A percentile compares a stretch with the other conserved stretches of the same genome.
Evolutionary conservation across 2,113 vertebrate species (phyloP).

Genomic region (Bungarus multicinctus): DNA sequence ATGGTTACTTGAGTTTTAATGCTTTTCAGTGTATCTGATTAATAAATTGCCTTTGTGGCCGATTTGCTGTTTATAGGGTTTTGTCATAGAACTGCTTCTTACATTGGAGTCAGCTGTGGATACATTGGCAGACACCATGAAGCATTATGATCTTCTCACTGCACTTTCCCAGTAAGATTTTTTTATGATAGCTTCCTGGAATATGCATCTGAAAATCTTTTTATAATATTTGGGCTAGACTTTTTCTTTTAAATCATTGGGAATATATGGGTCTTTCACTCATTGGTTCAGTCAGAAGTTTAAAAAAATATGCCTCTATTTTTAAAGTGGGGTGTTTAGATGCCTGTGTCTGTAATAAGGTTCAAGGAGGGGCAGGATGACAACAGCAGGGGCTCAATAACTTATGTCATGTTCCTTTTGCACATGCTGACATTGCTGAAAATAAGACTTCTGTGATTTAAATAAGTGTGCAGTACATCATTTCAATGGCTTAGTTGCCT

Average conservation of each 20-base stretch:
- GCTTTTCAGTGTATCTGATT: neutral
- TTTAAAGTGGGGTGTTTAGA: neutral
- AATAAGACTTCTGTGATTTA: neutral
- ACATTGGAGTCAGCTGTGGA: slow-evolving; percentile 96
- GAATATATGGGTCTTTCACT: neutral
- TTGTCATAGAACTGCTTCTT: slow-evolving; percentile 96
- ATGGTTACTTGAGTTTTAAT: neutral
- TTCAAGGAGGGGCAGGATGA: neutral
- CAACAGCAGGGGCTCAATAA: neutral
- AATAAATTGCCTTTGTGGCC: neutral
- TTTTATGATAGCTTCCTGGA: neutral
- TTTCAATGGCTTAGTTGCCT: neutral
- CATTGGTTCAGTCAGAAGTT: neutral
- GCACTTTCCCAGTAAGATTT: slow-evolving; percentile 91
- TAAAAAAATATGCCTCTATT: neutral
- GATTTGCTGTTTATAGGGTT: slow-evolving; percentile 76
- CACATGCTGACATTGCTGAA: neutral
- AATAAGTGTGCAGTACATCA: neutral
- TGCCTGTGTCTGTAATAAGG: neutral
- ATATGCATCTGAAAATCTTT: neutral
- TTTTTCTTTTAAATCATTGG: neutral
- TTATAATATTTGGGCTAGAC: neutral
- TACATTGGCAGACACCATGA: slow-evolving; percentile 93
- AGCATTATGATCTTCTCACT: slow-evolving; percentile 94
- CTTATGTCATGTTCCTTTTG: neutral